Evolutionary conservation across 2,888 invertebrate genomes (phyloP).

Genomic region (Bruchidius siliquastri): DNA sequence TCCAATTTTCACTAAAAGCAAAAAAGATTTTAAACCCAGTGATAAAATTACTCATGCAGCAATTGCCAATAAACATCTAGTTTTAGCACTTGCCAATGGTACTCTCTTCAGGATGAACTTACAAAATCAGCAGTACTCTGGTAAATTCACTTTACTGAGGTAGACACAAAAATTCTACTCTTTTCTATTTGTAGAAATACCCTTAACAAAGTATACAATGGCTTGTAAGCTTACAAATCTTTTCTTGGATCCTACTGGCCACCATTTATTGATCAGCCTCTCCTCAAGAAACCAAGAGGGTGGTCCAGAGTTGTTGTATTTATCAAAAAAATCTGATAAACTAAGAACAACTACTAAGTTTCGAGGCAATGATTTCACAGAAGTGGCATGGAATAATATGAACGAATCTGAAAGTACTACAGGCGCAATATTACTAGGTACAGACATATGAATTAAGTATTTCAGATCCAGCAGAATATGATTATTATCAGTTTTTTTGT

Average conservation of each 20-base stretch:
- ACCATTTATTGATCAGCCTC: constrained; percentile 76
- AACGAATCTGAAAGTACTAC: constrained; percentile 67
- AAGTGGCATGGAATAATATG: constrained; percentile 83
- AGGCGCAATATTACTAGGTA: constrained; percentile 71
- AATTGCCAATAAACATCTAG: constrained; percentile 77
- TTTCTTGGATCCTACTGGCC: constrained; percentile 82
- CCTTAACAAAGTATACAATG: constrained; percentile 60
- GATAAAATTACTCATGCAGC: constrained; percentile 75
- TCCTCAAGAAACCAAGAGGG: constrained; percentile 55
- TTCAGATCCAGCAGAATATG: neutral
- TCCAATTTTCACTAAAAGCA: constrained; percentile 83
- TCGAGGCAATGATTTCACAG: constrained; percentile 78
- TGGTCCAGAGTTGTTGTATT: constrained; percentile 72
- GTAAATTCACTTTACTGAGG: constrained; percentile 45
- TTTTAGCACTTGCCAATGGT: constrained; percentile 79
- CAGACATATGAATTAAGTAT: constrained; percentile 3
- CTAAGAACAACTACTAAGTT: constrained; percentile 63
- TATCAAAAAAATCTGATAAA: constrained; percentile 72
- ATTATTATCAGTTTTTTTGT: neutral
- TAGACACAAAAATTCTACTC: neutral
- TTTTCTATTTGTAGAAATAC: constrained; percentile 59
- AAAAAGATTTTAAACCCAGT: constrained; percentile 74
- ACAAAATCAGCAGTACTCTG: constrained; percentile 71
- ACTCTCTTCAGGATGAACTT: constrained; percentile 77
- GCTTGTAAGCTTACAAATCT: constrained; percentile 61